phyloP scores from a whole-genome alignment of 2,113 vertebrate species.

The Vireo altiloquus region DNA sequence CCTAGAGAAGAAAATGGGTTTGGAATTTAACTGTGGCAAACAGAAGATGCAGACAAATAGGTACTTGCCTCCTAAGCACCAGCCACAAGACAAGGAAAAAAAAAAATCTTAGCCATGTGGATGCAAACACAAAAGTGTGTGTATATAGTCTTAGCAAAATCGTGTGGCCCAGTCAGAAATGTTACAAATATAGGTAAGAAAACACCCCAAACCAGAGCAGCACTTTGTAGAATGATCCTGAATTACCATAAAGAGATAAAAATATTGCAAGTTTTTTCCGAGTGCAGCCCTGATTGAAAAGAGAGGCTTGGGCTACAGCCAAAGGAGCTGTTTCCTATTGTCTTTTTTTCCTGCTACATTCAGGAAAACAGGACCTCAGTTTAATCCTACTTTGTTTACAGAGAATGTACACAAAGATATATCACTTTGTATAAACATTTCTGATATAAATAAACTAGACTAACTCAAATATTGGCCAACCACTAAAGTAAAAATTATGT shows the following conservation, averaged over 20 bases:
- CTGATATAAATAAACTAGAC: conserved; percentile 24
- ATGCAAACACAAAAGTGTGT: background rate
- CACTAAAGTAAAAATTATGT: background rate
- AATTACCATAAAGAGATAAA: background rate
- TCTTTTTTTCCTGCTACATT: background rate
- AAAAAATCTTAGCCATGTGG: background rate
- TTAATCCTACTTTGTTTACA: conserved; percentile 39
- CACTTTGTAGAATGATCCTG: background rate
- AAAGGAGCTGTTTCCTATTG: conserved; percentile 36
- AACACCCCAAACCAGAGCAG: background rate
- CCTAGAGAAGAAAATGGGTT: background rate
- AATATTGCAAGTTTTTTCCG: background rate
- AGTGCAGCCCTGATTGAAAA: background rate
- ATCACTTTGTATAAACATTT: conserved; percentile 19
- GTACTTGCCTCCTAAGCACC: background rate
- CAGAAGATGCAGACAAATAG: background rate
- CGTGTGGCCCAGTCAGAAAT: background rate
- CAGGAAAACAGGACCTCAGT: conserved; percentile 2
- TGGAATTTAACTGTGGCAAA: background rate
- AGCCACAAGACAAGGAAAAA: background rate
- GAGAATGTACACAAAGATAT: conserved; percentile 21
- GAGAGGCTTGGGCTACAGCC: background rate
- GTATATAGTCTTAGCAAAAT: background rate
- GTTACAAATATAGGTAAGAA: background rate
- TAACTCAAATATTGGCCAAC: background rate